Base-by-base conservation (phyloP, 2,797 vertebrate genomes). In the Oreortyx pictus region DNA sequence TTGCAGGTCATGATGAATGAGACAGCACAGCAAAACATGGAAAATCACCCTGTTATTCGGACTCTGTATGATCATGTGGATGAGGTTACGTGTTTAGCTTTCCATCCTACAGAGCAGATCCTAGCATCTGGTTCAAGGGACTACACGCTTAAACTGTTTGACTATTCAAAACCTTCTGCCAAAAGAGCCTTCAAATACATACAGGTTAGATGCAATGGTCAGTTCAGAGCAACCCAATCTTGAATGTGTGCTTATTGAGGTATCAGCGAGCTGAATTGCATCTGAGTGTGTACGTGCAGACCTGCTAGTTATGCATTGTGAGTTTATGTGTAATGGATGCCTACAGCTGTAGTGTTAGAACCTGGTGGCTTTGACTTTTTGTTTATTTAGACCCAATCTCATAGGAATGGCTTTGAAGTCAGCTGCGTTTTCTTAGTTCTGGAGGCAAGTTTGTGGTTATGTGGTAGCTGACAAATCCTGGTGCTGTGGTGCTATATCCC, bases 11-110 rank as follows among this genome's bases (percentile, higher is more conserved):
- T 99, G 99, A 99, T 99, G 99, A 99, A 99, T 7, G 99, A 99
- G 98, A 99, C 99, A 0, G 99, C 99, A 0, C 99, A 99, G 93
- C 99, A 99, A 94, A 99, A 99, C 97, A 99, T 99, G 99, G 99
- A 99, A 96, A 99, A 99, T 96, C 99, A 99, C 89, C 99, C 99
- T 0, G 99, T 99, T 90, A 99, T 99, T 60, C 98, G 99, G 72
- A 99, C 99, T 3, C 97, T 99, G 24, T 99, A 99, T 1, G 99
- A 99, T 96, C 99, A 99, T 1, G 99, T 99, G 52, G 99, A 99
- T 56, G 99, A 99, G 94, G 99, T 99, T 96, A 99, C 99, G 0
- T 99, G 99, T 94, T 98, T 99, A 3, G 98, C 99, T 76, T 99
- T 99, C 96, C 99, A 99, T 89, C 99, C 99, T 3, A 99, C 98